These are phyloP conservation scores for Drosophila azteca DNA, from an alignment of 1,140 invertebrate genomes.

Conservation along the genomic window DNA sequence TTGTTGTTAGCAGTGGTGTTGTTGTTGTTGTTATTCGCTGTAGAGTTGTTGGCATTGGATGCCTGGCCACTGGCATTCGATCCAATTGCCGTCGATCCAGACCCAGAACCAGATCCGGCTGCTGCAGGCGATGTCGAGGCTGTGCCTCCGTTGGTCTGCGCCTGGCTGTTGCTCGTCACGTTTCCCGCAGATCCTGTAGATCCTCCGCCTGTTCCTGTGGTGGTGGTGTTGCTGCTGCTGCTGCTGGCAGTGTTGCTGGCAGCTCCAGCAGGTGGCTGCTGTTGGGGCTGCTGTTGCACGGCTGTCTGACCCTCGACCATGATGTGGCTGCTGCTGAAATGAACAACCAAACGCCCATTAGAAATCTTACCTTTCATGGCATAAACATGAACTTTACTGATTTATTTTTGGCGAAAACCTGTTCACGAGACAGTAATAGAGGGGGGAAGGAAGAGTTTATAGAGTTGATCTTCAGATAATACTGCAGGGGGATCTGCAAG, in stretches of 20 bases:
- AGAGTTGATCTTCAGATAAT: conserved; percentile 57
- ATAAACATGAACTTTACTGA: conserved; percentile 30
- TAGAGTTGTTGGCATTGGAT: conserved; percentile 34
- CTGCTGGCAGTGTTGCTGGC: conserved; percentile 22
- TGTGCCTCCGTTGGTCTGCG: conserved; percentile 73
- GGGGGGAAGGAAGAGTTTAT: conserved; percentile 22
- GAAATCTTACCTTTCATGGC: no score
- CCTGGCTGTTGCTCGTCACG: conserved; percentile 53
- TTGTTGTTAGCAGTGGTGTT: conserved; percentile 40
- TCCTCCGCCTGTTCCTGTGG: conserved; percentile 26
- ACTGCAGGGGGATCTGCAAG: conserved; percentile 66
- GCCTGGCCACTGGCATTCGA: conserved; percentile 20
- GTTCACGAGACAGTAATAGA: conserved; percentile 15
- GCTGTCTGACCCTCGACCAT: conserved; percentile 77
- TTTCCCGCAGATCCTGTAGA: conserved; percentile 28
- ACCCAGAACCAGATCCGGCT: conserved; percentile 23
- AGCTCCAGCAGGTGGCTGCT: conserved; percentile 16
- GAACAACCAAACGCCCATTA: no score
- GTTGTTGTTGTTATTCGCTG: conserved; percentile 86
- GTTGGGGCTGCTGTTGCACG: conserved; percentile 64
- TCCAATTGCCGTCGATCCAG: conserved; percentile 31
- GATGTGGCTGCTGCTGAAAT: conserved; percentile 21
- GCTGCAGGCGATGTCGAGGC: conserved; percentile 22
- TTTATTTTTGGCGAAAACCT: conserved; percentile 27
- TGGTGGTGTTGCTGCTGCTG: conserved; percentile 15